Conservation (phyloP, 2,888 invertebrate species). For the Hydraecia micacea region DNA sequence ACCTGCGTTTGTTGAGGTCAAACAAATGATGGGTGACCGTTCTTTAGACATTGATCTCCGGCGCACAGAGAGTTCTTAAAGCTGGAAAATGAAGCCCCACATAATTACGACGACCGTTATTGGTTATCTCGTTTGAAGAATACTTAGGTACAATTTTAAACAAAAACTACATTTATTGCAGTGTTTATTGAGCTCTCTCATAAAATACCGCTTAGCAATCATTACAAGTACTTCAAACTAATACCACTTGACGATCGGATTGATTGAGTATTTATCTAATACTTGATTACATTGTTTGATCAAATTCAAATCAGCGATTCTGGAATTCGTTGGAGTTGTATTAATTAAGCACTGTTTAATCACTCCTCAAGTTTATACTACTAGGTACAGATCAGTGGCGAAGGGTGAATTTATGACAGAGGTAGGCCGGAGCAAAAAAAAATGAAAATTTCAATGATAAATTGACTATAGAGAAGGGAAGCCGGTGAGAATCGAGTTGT, state of each 20-base stretch:
- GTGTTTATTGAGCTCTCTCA: not conserved
- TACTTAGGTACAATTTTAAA: no score
- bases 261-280: not conserved
- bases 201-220: not conserved
- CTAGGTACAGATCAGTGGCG: no score
- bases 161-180: not conserved
- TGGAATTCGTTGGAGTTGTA: not conserved
- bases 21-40: not conserved
- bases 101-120: not conserved
- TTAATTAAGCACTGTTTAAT: slow-evolving; percentile 2
- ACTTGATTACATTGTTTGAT: slow-evolving; percentile 2
- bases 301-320: not conserved
- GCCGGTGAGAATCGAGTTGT: no score
- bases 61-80: not conserved
- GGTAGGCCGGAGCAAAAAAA: no score
- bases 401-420: no score
- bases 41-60: not conserved
- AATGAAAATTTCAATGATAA: no score
- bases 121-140: no score
- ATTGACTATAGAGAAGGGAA: no score
- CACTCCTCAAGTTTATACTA: not conserved
- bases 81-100: no score
- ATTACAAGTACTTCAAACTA: slow-evolving; percentile 2
- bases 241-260: not conserved
- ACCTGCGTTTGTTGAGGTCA: not conserved